Conservation (phyloP, 53 echinoderm and acorn worm genomes). For the Pentamera pediparva region DNA sequence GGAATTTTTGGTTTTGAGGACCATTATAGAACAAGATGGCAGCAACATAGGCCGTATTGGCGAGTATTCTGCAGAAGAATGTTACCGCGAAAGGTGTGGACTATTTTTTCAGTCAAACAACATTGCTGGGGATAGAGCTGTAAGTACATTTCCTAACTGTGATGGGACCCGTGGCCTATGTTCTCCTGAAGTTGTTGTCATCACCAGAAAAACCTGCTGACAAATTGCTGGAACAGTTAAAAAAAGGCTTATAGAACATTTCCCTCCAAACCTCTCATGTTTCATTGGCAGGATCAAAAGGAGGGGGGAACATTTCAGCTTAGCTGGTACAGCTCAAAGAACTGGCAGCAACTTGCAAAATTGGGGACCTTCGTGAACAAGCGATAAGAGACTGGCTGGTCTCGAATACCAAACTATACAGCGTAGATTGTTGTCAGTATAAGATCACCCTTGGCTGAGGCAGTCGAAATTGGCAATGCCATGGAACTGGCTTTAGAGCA, state of each 20-base stretch:
- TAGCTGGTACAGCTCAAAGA: conserved; percentile 23
- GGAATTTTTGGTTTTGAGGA: too few species aligned
- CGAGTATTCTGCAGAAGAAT: too few species aligned
- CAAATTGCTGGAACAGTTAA: background rate
- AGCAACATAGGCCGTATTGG: too few species aligned
- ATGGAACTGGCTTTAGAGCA: conserved; percentile 16
- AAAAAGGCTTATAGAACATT: background rate
- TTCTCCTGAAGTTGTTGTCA: conserved; percentile 6
- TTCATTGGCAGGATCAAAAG: conserved; percentile 6
- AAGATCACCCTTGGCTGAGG: background rate
- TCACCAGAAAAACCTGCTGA: conserved; percentile 17
- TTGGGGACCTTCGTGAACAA: conserved; percentile 3
- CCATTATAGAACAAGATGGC: too few species aligned
- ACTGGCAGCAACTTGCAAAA: too few species aligned
- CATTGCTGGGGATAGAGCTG: too few species aligned
- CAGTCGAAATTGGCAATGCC: conserved; percentile 14
- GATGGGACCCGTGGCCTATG: conserved; percentile 7
- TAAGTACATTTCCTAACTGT: too few species aligned
- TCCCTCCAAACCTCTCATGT: conserved; percentile 7
- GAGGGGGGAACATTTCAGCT: background rate
- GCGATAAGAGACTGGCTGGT: conserved; percentile 21
- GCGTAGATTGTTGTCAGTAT: background rate
- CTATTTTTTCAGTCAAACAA: too few species aligned
- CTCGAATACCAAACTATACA: background rate
- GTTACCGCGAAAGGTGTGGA: too few species aligned